These are phyloP conservation scores for Lysiphlebus fabarum DNA, from an alignment of 1,140 invertebrate genomes.

Conservation along the genomic window DNA sequence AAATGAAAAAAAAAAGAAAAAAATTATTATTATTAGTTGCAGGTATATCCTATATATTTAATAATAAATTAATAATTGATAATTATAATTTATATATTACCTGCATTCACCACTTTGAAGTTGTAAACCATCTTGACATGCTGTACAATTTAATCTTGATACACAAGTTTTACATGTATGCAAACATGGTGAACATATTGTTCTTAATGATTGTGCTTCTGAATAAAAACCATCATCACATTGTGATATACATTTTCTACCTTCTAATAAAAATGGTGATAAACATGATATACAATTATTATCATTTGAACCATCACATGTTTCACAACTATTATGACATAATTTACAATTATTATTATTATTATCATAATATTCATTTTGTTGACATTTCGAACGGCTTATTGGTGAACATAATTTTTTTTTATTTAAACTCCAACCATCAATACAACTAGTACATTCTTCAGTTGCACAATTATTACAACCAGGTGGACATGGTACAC, in stretches of 20 bases:
- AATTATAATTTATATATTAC: conserved; percentile 29
- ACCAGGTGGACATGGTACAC: conserved; percentile 69
- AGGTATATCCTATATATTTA: conserved; percentile 1
- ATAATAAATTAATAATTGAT: conserved; percentile 8
- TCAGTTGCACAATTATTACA: conserved; percentile 68
- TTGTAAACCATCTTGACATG: conserved; percentile 68
- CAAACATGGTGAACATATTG: conserved; percentile 70
- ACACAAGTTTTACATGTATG: conserved; percentile 75
- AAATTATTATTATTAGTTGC: background rate
- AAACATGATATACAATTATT: conserved; percentile 68
- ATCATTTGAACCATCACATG: conserved; percentile 67
- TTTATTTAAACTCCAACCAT: conserved; percentile 69
- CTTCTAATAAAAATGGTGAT: conserved; percentile 64
- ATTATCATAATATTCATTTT: conserved; percentile 67
- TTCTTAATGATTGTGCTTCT: conserved; percentile 57
- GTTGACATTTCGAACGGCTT: conserved; percentile 64
- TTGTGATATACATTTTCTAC: conserved; percentile 65
- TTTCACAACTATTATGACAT: conserved; percentile 70
- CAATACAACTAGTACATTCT: conserved; percentile 66
- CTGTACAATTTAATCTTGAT: conserved; percentile 73
- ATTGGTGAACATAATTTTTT: conserved; percentile 68
- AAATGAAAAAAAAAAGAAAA: conserved; percentile 10
- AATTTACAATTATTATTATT: conserved; percentile 62
- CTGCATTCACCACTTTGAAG: conserved; percentile 77
- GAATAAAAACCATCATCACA: conserved; percentile 71